phyloP scores from a whole-genome alignment of 2,888 invertebrate genomes.

The Eledona agricola region DNA sequence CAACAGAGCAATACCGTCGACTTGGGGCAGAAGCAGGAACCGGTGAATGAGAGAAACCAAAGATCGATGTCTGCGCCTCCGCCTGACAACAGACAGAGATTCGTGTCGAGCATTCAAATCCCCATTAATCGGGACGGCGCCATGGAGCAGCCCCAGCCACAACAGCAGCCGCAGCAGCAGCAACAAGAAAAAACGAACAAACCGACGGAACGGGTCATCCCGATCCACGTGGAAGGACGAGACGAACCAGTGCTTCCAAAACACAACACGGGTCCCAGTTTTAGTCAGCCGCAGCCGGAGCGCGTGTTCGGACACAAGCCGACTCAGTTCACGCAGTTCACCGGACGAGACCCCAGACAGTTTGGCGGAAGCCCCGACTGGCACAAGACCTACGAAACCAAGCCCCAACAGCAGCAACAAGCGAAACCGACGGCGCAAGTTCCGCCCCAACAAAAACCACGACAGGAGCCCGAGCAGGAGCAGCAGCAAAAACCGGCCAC shows the following conservation, averaged over 20 bases:
- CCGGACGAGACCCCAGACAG: constrained; percentile 53
- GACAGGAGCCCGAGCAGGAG: constrained; percentile 62
- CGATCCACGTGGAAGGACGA: constrained; percentile 87
- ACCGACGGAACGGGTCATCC: constrained; percentile 80
- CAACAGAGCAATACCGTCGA: constrained; percentile 78
- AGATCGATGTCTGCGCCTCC: constrained; percentile 86
- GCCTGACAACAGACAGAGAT: constrained; percentile 65
- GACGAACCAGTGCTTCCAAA: constrained; percentile 80
- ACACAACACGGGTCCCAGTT: constrained; percentile 52
- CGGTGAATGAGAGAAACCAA: constrained; percentile 70
- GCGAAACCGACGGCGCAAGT: constrained; percentile 51
- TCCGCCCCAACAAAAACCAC: constrained; percentile 51
- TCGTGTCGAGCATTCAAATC: constrained; percentile 58
- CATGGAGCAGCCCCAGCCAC: constrained; percentile 39
- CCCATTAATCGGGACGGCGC: constrained; percentile 49
- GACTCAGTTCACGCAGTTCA: constrained; percentile 64
- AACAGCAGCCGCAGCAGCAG: constrained; percentile 53
- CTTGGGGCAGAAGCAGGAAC: constrained; percentile 73
- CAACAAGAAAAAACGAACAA: constrained; percentile 50
- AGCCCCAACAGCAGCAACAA: constrained; percentile 52
- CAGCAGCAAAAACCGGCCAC: constrained; percentile 56
- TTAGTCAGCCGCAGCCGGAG: constrained; percentile 46
- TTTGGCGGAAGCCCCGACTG: constrained; percentile 45
- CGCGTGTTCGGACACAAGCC: constrained; percentile 55
- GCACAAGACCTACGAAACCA: constrained; percentile 56